Evolutionary conservation across 2,797 vertebrate genomes (phyloP).

Genomic region (Macropus fuliginosus): DNA sequence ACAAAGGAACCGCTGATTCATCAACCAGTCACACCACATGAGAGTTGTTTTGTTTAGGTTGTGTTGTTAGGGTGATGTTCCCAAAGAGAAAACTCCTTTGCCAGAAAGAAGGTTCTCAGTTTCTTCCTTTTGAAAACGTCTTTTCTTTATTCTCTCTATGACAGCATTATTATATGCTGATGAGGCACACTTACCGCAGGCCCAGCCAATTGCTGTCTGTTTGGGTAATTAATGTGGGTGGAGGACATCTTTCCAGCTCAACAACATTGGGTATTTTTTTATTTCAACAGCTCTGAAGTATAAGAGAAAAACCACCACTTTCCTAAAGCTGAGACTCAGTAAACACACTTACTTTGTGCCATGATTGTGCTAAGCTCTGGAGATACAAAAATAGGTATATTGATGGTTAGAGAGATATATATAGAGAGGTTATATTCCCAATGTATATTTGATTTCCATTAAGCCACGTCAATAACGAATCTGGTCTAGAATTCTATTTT

Average conservation of each 20-base stretch:
- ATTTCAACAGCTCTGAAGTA: not conserved
- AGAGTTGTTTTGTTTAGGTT: not conserved
- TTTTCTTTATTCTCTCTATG: not conserved
- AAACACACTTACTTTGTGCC: not conserved
- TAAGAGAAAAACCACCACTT: not conserved
- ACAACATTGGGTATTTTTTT: slow-evolving; percentile 8
- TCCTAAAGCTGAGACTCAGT: not conserved
- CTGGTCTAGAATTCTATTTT: not conserved
- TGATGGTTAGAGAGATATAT: not conserved
- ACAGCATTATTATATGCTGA: slow-evolving; percentile 44
- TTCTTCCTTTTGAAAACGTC: slow-evolving; percentile 24
- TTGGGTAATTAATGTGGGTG: slow-evolving; percentile 62
- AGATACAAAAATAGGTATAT: not conserved
- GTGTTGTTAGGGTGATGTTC: not conserved
- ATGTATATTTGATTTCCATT: not conserved
- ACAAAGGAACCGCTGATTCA: not conserved
- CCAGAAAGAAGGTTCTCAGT: slow-evolving; percentile 22
- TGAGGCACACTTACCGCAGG: slow-evolving; percentile 65
- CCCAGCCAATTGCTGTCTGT: slow-evolving; percentile 50
- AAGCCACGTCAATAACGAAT: not conserved
- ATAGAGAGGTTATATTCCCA: not conserved
- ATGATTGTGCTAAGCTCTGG: not conserved
- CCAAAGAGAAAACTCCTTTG: slow-evolving; percentile 5
- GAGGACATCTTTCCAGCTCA: slow-evolving; percentile 40
- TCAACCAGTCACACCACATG: not conserved